Percentiles rank a stretch among this genome's conserved stretches.
These are phyloP conservation scores for Drosophila helvetica DNA, from an alignment of 2,888 invertebrate genomes.

Conservation along the genomic window DNA sequence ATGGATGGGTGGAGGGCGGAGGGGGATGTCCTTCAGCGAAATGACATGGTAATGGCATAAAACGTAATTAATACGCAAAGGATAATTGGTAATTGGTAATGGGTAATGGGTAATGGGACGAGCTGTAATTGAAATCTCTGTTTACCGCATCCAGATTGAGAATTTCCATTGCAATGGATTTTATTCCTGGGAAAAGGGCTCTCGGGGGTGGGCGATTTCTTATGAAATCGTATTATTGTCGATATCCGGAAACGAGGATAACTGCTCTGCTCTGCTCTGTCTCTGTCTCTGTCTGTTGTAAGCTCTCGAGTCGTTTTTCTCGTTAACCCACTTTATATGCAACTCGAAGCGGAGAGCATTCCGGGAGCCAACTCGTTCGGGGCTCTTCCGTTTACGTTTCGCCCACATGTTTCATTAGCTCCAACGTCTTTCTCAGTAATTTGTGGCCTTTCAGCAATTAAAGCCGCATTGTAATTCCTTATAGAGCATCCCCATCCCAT, in stretches of 20 bases:
- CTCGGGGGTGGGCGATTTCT: background rate
- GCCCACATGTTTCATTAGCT: conserved; percentile 44
- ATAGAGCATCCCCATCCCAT: too few relatives aligned
- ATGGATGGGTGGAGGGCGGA: background rate
- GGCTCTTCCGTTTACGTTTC: conserved; percentile 9
- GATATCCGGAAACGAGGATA: background rate
- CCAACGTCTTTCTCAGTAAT: conserved; percentile 41
- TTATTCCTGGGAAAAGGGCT: background rate
- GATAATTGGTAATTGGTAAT: conserved; percentile 36
- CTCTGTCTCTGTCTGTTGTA: background rate
- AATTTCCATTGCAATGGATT: conserved; percentile 14
- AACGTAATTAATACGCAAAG: conserved; percentile 48
- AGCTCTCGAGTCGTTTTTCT: background rate
- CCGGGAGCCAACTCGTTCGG: too few relatives aligned
- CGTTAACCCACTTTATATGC: conserved; percentile 11
- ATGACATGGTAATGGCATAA: conserved; percentile 59
- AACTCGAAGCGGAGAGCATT: conserved; percentile 20
- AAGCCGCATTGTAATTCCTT: conserved; percentile 57
- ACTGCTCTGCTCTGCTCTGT: too few relatives aligned
- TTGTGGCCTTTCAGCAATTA: conserved; percentile 58
- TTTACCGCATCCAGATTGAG: conserved; percentile 18
- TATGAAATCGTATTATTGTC: background rate
- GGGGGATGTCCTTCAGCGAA: conserved; percentile 36
- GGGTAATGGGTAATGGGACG: conserved; percentile 55
- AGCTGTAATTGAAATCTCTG: conserved; percentile 34